These are phyloP conservation scores for Atta texana DNA, from an alignment of 1,140 invertebrate genomes.

Conservation along the genomic window DNA sequence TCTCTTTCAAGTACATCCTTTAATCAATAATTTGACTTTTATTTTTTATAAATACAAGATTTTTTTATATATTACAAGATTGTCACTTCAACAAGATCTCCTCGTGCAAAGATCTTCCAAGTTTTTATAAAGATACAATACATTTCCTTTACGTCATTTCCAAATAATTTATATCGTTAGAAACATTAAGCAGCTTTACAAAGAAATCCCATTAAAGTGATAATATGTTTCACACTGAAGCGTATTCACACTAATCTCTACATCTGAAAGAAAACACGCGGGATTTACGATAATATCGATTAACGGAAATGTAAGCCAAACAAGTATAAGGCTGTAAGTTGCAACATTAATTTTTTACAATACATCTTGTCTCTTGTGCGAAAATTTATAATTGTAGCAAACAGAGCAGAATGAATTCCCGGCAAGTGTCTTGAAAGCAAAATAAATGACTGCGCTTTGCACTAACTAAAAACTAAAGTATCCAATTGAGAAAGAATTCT, in stretches of 20 bases:
- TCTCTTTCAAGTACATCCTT: slow-evolving; percentile 8
- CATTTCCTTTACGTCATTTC: neutral
- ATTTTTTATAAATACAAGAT: neutral
- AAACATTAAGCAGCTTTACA: neutral
- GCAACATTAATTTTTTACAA: slow-evolving; percentile 14
- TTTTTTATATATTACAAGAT: neutral
- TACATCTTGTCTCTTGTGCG: neutral
- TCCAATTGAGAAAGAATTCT: slow-evolving; percentile 12
- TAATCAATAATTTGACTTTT: slow-evolving; percentile 5
- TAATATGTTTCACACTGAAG: slow-evolving; percentile 16
- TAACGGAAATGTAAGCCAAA: slow-evolving; percentile 50
- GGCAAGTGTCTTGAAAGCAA: neutral
- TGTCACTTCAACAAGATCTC: slow-evolving; percentile 28
- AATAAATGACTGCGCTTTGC: slow-evolving; percentile 23
- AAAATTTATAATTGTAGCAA: slow-evolving; percentile 13
- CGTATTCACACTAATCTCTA: slow-evolving; percentile 13
- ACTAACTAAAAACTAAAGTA: neutral
- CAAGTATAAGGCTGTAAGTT: slow-evolving; percentile 21
- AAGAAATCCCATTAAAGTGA: slow-evolving; percentile 31
- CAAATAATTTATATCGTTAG: neutral
- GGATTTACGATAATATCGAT: neutral
- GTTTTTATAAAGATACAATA: neutral
- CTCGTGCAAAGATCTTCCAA: neutral
- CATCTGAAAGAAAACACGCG: neutral
- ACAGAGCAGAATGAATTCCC: slow-evolving; percentile 3